Evolutionary conservation across 1,140 invertebrate genomes (phyloP).

Genomic region (Drosophila paulistorum): DNA sequence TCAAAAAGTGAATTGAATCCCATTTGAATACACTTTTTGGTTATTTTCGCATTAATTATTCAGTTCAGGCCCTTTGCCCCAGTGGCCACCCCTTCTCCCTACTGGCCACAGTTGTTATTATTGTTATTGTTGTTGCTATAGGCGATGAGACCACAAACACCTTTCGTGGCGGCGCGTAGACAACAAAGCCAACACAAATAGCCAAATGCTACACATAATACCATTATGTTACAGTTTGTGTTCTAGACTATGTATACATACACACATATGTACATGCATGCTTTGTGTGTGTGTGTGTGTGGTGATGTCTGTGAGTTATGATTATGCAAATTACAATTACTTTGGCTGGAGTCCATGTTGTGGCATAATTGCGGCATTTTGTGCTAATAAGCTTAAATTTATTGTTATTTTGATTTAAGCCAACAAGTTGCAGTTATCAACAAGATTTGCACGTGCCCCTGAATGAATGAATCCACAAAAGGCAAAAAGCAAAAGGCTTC

Average conservation of each 20-base stretch:
- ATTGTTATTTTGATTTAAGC: slow-evolving; percentile 11
- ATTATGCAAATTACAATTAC: slow-evolving; percentile 20
- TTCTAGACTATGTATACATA: background rate
- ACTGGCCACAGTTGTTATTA: background rate
- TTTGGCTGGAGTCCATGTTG: slow-evolving; percentile 6
- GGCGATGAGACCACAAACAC: slow-evolving; percentile 1
- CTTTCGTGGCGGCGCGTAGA: background rate
- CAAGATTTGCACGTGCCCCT: slow-evolving; percentile 12
- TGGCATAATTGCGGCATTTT: slow-evolving; percentile 20
- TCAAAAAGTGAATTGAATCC: slow-evolving; percentile 10
- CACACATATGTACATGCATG: background rate
- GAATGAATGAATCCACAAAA: background rate
- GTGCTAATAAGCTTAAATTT: slow-evolving; percentile 18
- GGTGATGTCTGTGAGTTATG: background rate
- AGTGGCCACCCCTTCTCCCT: background rate
- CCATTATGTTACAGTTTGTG: slow-evolving; percentile 10
- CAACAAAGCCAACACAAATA: slow-evolving; percentile 8
- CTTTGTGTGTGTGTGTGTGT: background rate
- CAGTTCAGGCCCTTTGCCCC: background rate
- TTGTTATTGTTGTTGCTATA: background rate
- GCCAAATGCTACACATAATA: slow-evolving; percentile 8
- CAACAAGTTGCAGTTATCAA: slow-evolving; percentile 21
- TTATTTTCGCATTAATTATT: slow-evolving; percentile 9
- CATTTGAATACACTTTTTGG: slow-evolving; percentile 1
- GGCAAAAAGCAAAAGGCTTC: background rate